Percentiles rank a stretch among this genome's conserved stretches.
Conservation (phyloP, 2,888 invertebrate species). For the Agrochola lychnidis region DNA sequence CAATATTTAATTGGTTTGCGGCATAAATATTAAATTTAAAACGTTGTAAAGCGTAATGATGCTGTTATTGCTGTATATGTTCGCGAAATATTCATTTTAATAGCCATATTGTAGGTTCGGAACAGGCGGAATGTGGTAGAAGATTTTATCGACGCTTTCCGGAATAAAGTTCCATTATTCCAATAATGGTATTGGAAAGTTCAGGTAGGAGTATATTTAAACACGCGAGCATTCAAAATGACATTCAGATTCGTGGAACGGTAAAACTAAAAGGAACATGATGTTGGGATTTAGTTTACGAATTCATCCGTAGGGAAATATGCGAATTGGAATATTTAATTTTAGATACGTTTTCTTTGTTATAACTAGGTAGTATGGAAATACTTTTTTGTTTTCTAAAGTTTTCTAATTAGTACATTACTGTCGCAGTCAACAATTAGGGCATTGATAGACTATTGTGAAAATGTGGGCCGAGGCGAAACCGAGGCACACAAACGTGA, state of each 20-base stretch:
- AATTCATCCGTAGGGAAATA: constrained; percentile 33
- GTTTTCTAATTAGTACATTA: too few relatives aligned
- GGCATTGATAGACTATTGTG: too few relatives aligned
- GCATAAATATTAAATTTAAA: constrained; percentile 54
- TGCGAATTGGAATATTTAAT: constrained; percentile 41
- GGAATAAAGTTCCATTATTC: constrained; percentile 38
- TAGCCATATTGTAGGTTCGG: constrained; percentile 29
- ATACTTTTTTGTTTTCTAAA: neutral
- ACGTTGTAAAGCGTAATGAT: constrained; percentile 40
- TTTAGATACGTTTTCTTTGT: constrained; percentile 24
- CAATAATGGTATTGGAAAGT: constrained; percentile 18
- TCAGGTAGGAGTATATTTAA: constrained; percentile 37
- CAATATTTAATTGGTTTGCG: constrained; percentile 47
- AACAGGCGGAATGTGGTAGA: constrained; percentile 10
- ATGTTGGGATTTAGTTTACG: constrained; percentile 37
- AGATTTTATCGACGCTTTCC: constrained; percentile 43
- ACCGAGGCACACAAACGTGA: too few relatives aligned
- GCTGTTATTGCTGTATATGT: constrained; percentile 25
- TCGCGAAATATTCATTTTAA: constrained; percentile 44
- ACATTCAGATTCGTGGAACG: constrained; percentile 38
- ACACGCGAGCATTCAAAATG: constrained; percentile 33
- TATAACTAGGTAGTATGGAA: neutral
- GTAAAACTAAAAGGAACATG: constrained; percentile 38
- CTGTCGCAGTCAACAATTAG: too few relatives aligned
- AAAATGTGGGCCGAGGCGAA: too few relatives aligned